Percentiles rank a stretch among this genome's conserved stretches.
phyloP scores from a whole-genome alignment of 2,888 invertebrate genomes.

The Drosophila pseudotakahashii region DNA sequence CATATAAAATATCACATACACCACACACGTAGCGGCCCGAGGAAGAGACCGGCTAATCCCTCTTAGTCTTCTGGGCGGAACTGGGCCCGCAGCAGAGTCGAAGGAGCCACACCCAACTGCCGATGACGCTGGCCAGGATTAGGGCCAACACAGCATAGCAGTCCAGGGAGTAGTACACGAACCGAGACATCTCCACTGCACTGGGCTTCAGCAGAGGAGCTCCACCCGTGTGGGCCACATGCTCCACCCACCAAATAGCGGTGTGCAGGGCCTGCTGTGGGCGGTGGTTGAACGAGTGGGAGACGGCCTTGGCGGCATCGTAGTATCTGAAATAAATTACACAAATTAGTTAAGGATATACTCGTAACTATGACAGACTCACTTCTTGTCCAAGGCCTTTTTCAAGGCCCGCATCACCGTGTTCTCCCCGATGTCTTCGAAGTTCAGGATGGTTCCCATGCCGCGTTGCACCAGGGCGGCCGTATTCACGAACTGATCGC shows the following conservation, averaged over 20 bases:
- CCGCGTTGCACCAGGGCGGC: conserved; percentile 86
- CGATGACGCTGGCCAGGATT: conserved; percentile 52
- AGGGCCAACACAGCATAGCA: conserved; percentile 69
- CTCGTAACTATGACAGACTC: conserved; percentile 62
- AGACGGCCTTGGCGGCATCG: conserved; percentile 85
- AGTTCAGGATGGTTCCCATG: conserved; percentile 85
- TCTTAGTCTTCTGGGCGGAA: conserved; percentile 55
- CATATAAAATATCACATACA: conserved; percentile 69
- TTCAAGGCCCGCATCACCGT: conserved; percentile 85
- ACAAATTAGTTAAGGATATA: not conserved
- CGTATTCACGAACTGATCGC: conserved; percentile 88
- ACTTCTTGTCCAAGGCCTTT: conserved; percentile 84
- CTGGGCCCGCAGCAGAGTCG: conserved; percentile 51
- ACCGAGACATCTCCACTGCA: conserved; percentile 80
- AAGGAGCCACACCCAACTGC: conserved; percentile 72
- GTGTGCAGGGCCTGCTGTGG: conserved; percentile 86
- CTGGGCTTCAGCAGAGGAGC: conserved; percentile 85
- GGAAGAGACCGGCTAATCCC: conserved; percentile 48
- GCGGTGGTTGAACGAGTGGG: conserved; percentile 86
- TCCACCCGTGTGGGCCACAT: conserved; percentile 87
- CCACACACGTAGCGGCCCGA: conserved; percentile 10
- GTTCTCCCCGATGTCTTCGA: conserved; percentile 85
- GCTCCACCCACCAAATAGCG: conserved; percentile 88
- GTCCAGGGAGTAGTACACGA: conserved; percentile 82
- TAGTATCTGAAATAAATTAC: conserved; percentile 56